Percentiles rank a stretch among this genome's conserved stretches.
These are phyloP conservation scores for Dendrolimus punctatus DNA, from an alignment of 1,140 invertebrate species.

Conservation along the genomic window DNA sequence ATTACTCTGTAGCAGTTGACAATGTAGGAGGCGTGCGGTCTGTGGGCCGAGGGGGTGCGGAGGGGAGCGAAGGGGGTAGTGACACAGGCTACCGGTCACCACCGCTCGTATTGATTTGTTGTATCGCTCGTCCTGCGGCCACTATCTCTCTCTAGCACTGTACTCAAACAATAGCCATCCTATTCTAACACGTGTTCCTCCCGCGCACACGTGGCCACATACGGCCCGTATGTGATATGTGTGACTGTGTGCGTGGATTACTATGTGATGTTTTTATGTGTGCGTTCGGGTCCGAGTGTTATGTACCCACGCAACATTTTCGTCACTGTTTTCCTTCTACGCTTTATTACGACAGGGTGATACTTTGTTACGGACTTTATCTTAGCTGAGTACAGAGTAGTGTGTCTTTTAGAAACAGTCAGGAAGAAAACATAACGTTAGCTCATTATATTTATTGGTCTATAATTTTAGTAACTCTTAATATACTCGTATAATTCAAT, in stretches of 20 bases:
- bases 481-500: too few species aligned
- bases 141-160: conserved; percentile 50
- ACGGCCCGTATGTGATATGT: conserved; percentile 37
- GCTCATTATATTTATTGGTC: too few species aligned
- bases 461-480: too few species aligned
- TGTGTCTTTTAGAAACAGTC: too few species aligned
- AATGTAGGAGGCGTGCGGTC: conserved; percentile 66
- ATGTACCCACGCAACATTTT: conserved; percentile 58
- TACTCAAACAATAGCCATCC: conserved; percentile 18
- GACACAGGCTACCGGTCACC: conserved; percentile 71
- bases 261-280: conserved; percentile 33
- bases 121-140: conserved; percentile 68
- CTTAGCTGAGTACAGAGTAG: too few species aligned
- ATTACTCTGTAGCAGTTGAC: conserved; percentile 61
- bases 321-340: conserved; percentile 41
- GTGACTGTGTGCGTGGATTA: conserved; percentile 24
- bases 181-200: conserved; percentile 41
- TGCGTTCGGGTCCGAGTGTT: conserved; percentile 60
- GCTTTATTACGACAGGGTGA: background rate
- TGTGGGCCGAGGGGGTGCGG: conserved; percentile 23
- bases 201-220: conserved; percentile 51
- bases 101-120: conserved; percentile 71
- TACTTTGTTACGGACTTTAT: conserved; percentile 9
- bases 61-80: conserved; percentile 37
- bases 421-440: too few species aligned